Evolutionary conservation across 1,140 invertebrate genomes (phyloP), one percentile per base, ranked within the genome.

Genomic region (Portunus trituberculatus): DNA sequence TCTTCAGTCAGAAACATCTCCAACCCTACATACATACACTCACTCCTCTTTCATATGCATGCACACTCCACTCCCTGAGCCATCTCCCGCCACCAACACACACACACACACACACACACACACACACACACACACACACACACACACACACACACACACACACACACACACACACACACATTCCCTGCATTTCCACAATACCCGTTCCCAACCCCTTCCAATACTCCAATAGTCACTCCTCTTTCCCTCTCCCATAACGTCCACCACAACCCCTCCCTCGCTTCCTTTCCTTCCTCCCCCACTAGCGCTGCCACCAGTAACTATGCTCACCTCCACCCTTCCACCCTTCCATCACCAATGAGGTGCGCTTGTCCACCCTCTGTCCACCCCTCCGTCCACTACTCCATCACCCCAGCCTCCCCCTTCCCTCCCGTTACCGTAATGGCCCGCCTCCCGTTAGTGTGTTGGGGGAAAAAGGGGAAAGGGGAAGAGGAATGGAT

Each of bases 261-360:
- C 86, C 86, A 88, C 25, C 29, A 45, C 86, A 31, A 1, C 3
- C 31, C 31, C 87, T 89, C 12, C 45, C 45, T 46, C 39, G 52
- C 87, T 28, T 89, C 39, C 87, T 12, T 28, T 48, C 10, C 87
- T 88, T 4, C 86, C 8, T 20, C 29, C 86, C 31, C 86, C 86
- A 20, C 86, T 31, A 6, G 7, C 20, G 4, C 86, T 16, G 45
- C 31, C 87, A n/a, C 45, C 31, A 76, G 67, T 76, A 76, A n/a
- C 67, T 20, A n/a, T n/a, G 12, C 20, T n/a, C 67, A 76, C 67
- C 67, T 76, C 67, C 20, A 76, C 67, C n/a, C 67, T 76, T n/a
- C 67, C 67, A 76, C 67, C n/a, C 67, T 76, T n/a, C 67, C 67
- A n/a, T 76, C 67, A 76, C 67, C 86, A 87, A 32, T 87, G 86